These are phyloP conservation scores for Chloropsis cyanopogon DNA, from an alignment of 2,113 vertebrate genomes.

Conservation along the genomic window DNA sequence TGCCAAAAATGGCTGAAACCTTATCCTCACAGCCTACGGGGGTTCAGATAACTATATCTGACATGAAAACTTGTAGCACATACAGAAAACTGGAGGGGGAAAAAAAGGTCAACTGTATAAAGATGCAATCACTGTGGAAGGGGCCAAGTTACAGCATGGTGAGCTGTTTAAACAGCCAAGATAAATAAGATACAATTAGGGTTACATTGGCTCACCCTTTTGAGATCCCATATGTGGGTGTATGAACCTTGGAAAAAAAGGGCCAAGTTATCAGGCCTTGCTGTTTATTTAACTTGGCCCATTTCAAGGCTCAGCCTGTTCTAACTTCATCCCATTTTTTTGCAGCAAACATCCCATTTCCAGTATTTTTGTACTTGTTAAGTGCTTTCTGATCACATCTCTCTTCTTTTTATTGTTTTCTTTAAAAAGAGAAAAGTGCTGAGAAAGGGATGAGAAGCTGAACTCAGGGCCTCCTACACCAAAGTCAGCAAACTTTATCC, in stretches of 20 bases:
- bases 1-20: conserved; percentile 64
- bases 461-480: conserved; percentile 28
- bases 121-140: conserved; percentile 48
- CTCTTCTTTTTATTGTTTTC: conserved; percentile 53
- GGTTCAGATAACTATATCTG: conserved; percentile 65
- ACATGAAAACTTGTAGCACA: conserved; percentile 68
- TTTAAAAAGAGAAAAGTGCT: conserved; percentile 54
- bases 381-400: conserved; percentile 45
- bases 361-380: conserved; percentile 43
- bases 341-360: conserved; percentile 37
- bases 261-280: conserved; percentile 28
- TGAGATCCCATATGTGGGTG: conserved; percentile 32
- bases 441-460: conserved; percentile 42
- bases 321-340: conserved; percentile 29
- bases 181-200: conserved; percentile 59
- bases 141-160: conserved; percentile 56
- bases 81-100: conserved; percentile 50
- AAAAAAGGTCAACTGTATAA: conserved; percentile 64
- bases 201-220: conserved; percentile 57
- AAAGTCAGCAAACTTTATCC: conserved; percentile 62
- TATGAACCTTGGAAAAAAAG: conserved; percentile 23
- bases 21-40: conserved; percentile 63
- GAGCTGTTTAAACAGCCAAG: conserved; percentile 53
- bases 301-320: conserved; percentile 22
- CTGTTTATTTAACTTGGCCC: conserved; percentile 61